These are phyloP conservation scores for Leucophora obtusa DNA, from an alignment of 2,888 invertebrate species.

Conservation along the genomic window DNA sequence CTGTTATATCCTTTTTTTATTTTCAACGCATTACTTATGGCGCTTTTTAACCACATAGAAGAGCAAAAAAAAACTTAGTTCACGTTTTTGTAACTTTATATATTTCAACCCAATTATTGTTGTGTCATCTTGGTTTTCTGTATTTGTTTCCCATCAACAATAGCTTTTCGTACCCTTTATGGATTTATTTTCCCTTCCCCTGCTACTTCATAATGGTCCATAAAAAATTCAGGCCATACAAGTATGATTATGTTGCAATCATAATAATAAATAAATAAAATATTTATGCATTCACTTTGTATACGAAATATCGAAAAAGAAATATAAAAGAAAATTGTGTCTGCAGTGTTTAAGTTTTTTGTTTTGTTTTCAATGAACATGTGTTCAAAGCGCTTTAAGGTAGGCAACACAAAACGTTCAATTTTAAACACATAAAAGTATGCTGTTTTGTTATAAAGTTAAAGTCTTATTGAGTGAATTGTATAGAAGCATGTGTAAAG, in stretches of 20 bases:
- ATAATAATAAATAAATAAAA: constrained; percentile 47
- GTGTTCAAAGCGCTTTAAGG: constrained; percentile 35
- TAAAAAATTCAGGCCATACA: constrained; percentile 38
- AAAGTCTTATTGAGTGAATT: constrained; percentile 16
- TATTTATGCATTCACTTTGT: constrained; percentile 53
- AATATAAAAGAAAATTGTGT: not conserved
- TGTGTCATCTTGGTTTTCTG: constrained; percentile 52
- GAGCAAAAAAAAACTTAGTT: constrained; percentile 12
- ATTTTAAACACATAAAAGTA: constrained; percentile 35
- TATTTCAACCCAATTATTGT: constrained; percentile 48
- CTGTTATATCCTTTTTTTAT: constrained; percentile 30
- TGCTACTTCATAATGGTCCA: not conserved
- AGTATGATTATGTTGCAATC: constrained; percentile 46
- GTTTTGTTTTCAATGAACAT: not conserved
- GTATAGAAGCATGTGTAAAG: not conserved
- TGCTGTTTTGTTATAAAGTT: constrained; percentile 26
- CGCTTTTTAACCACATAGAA: constrained; percentile 11
- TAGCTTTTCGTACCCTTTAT: constrained; percentile 16
- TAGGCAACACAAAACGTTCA: constrained; percentile 37
- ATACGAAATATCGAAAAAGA: constrained; percentile 29
- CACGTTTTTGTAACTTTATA: not conserved
- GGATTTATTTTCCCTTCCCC: not conserved
- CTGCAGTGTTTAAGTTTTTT: not conserved
- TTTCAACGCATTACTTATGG: constrained; percentile 48
- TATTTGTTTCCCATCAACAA: constrained; percentile 28